Percentiles rank a stretch among this genome's conserved stretches.
phyloP scores from a whole-genome alignment of 2,113 vertebrate species.

The Monarcha castaneiventris region DNA sequence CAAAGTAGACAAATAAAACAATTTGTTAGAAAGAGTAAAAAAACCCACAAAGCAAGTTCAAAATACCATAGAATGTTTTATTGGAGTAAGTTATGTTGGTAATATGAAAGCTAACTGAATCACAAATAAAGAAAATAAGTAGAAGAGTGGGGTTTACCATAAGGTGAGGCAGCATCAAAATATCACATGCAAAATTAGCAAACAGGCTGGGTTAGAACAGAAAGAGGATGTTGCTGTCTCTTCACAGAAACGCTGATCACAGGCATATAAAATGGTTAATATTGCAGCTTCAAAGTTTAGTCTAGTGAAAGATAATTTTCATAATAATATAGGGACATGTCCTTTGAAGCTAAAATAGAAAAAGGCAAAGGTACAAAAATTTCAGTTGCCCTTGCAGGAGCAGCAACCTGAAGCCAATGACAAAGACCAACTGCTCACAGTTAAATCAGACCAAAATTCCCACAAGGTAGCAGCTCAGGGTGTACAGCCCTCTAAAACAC shows the following conservation, averaged over 20 bases:
- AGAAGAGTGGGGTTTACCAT: background rate
- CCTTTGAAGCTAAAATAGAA: background rate
- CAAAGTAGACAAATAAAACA: background rate
- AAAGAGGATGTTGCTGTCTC: background rate
- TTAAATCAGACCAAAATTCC: background rate
- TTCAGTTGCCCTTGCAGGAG: background rate
- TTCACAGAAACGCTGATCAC: background rate
- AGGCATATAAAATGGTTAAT: background rate
- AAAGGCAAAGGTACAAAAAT: background rate
- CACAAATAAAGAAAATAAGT: background rate
- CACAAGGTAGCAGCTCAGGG: background rate
- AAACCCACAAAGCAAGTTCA: background rate
- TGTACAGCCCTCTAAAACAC: background rate
- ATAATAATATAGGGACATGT: background rate
- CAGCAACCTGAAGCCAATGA: background rate
- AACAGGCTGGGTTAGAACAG: background rate
- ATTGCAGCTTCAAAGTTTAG: background rate
- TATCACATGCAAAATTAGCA: background rate
- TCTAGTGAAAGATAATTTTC: background rate
- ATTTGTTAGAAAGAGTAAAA: background rate
- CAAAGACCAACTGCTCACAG: background rate
- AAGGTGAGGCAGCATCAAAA: background rate
- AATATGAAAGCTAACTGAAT: background rate
- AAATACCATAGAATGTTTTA: background rate
- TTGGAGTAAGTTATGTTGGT: background rate